These are phyloP conservation scores for Pangasius krempfi DNA, from an alignment of 2,797 vertebrate species.

Conservation along the genomic window DNA sequence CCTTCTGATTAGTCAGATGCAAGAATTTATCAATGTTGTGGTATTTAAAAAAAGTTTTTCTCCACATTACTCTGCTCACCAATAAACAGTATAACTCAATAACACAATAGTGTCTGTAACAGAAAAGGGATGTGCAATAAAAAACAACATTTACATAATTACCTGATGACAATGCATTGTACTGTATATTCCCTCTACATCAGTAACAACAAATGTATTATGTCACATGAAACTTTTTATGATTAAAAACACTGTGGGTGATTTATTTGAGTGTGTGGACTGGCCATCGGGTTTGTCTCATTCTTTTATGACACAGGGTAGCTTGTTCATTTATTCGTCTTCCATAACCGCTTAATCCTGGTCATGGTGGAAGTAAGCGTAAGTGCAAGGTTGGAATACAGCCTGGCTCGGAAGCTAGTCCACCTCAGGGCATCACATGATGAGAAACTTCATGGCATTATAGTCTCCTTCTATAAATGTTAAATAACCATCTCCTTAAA, in stretches of 20 bases:
- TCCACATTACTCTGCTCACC: slow-evolving; percentile 4
- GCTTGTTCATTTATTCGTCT: not conserved
- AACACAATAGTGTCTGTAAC: not conserved
- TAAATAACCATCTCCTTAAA: not conserved
- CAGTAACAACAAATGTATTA: not conserved
- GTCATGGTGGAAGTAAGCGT: not conserved
- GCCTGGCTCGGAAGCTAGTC: not conserved
- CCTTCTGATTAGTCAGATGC: not conserved
- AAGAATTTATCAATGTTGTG: not conserved
- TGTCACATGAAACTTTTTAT: not conserved
- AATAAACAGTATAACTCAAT: slow-evolving; percentile 23
- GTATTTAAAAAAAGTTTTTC: not conserved
- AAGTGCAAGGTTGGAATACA: not conserved
- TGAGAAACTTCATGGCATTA: not conserved
- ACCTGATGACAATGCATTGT: not conserved
- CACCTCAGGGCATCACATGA: not conserved
- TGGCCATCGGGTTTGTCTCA: not conserved
- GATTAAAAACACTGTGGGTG: not conserved
- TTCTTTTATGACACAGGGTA: not conserved
- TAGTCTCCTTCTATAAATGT: not conserved
- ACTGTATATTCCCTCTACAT: slow-evolving; percentile 18
- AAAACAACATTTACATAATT: slow-evolving; percentile 36
- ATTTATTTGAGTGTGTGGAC: not conserved
- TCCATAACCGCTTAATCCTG: not conserved
- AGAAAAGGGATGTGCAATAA: not conserved